A percentile compares a stretch with the other conserved stretches of the same genome.
Conservation (phyloP, 2,797 vertebrate genomes). For the Sus cebifrons region DNA sequence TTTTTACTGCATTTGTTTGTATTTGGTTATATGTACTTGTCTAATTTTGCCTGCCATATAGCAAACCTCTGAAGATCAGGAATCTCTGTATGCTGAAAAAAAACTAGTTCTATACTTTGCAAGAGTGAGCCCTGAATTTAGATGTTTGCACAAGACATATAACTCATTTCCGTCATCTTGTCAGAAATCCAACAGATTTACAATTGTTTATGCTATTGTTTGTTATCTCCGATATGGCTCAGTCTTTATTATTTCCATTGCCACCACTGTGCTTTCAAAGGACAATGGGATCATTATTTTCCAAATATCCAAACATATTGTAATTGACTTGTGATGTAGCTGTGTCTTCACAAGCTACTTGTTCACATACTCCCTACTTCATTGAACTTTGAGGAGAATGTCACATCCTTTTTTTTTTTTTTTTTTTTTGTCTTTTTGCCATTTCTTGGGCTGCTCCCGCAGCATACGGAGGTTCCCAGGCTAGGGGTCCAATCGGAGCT, state of each 20-base stretch:
- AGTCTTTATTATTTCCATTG: slow-evolving; percentile 26
- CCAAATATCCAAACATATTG: not conserved
- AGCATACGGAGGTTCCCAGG: too few species aligned
- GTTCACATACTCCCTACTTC: not conserved
- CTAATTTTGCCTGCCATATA: not conserved
- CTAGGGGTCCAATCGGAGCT: too few species aligned
- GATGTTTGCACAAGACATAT: not conserved
- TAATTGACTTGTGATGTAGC: not conserved
- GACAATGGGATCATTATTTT: slow-evolving; percentile 31
- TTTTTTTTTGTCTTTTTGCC: too few species aligned
- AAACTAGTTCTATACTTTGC: not conserved
- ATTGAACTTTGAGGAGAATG: not conserved
- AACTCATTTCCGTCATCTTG: not conserved
- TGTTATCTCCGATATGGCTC: not conserved
- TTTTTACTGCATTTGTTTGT: not conserved
- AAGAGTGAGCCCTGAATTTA: not conserved
- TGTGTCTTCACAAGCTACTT: not conserved
- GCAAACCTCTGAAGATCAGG: not conserved
- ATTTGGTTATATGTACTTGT: not conserved
- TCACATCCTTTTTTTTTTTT: not conserved
- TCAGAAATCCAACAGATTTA: not conserved
- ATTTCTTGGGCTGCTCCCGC: too few species aligned
- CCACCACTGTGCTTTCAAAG: slow-evolving; percentile 9
- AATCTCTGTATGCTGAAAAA: not conserved
- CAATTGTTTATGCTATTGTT: not conserved